Percentiles rank a stretch among this genome's conserved stretches.
Conservation (phyloP, 2,113 vertebrate species). For the Phyllopteryx taeniolatus region DNA sequence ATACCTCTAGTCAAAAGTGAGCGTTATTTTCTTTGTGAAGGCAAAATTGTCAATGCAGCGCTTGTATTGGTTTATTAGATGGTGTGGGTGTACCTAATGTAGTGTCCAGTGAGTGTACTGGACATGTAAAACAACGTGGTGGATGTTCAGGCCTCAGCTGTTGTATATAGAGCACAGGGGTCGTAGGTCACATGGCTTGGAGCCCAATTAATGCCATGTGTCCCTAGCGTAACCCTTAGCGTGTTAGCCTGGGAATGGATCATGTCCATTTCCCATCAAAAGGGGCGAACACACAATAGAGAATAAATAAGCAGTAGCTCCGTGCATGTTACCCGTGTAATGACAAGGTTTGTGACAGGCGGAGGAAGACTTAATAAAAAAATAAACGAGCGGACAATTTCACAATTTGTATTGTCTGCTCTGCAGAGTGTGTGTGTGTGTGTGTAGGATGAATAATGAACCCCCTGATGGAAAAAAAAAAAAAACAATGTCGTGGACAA, state of each 20-base stretch:
- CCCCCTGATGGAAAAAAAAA: too few species aligned
- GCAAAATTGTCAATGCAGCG: too few species aligned
- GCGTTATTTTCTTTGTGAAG: too few species aligned
- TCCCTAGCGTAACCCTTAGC: constrained; percentile 32
- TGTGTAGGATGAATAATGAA: neutral
- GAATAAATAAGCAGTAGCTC: constrained; percentile 8
- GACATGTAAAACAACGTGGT: neutral
- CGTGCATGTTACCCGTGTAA: neutral
- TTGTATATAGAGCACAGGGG: constrained; percentile 5
- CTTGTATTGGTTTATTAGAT: too few species aligned
- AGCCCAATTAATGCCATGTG: constrained; percentile 26
- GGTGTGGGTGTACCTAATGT: neutral
- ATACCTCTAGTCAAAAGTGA: too few species aligned
- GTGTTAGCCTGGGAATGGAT: constrained; percentile 23
- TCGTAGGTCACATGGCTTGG: neutral
- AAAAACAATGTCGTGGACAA: too few species aligned
- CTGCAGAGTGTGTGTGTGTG: neutral
- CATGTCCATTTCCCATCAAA: constrained; percentile 7
- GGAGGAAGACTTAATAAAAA: neutral
- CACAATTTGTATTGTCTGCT: neutral
- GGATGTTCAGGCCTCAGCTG: constrained; percentile 8
- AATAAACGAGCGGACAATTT: neutral
- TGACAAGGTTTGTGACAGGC: neutral
- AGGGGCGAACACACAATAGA: constrained; percentile 2
- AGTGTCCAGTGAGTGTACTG: neutral